Base-by-base conservation (phyloP, 2,113 vertebrate genomes). In the Sclerurus mexicanus region DNA sequence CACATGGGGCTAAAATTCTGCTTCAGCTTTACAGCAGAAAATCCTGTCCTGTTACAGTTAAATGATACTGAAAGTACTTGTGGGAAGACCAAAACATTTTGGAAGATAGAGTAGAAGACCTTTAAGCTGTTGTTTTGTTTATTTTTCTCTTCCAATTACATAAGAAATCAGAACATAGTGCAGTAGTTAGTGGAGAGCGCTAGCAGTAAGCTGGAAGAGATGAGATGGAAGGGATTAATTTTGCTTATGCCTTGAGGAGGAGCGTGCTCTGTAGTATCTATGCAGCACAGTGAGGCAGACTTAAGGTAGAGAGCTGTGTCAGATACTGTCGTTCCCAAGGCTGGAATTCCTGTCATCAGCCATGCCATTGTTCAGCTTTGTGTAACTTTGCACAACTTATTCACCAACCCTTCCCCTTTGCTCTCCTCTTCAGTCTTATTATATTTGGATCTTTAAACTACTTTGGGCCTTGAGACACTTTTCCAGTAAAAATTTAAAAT, bases 341-440 rank as follows among this genome's bases (percentile, higher is more conserved):
- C 66, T 52, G 49, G 56, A 47, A 58, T 49, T 91, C 24, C 22
- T 71, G 4, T 56, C 30, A 4, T 55, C 0, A 0, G 5, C 42
- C 39, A 28, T 91, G 24, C 21, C 4, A 0, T 44, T 60, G 31
- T 53, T 85, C 28, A 63, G 27, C 52, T 68, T 0, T 42, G 12
- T 39, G n/a, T 50, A n/a, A 14, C 46, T 76, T 83, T n/a, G 40
- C 42, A 6, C 22, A 62, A 9, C 2, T 63, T 55, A 21, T 10
- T 87, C 16, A 46, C 44, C 46, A 35, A 16, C 6, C 9, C 25
- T 73, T 91, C 42, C 22, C 23, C 30, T 53, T 72, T 85, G 19
- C 27, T 78, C 15, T 66, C 4, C 66, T 75, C 47, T 64, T 56
- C 28, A 33, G 9, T 56, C 7, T 35, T 71, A 8, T 21, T 2